These are phyloP conservation scores for Spondyliosoma cantharus DNA, from an alignment of 2,797 vertebrate species.

Conservation along the genomic window DNA sequence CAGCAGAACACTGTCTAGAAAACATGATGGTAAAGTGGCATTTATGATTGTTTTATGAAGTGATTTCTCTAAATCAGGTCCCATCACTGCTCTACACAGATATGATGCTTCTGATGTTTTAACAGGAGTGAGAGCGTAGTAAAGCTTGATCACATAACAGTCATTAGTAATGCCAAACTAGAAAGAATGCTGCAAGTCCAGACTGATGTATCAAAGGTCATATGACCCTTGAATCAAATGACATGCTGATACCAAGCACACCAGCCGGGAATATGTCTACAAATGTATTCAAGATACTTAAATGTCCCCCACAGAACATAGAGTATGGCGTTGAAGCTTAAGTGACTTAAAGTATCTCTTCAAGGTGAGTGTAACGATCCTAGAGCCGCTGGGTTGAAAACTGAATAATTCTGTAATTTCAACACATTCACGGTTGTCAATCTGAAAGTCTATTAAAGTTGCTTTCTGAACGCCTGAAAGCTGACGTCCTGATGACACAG, in stretches of 20 bases:
- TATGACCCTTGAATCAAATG: neutral
- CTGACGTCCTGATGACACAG: slow-evolving; percentile 23
- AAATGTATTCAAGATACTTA: neutral
- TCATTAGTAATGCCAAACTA: neutral
- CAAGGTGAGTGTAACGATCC: slow-evolving; percentile 10
- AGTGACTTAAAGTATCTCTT: slow-evolving; percentile 4
- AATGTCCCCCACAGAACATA: neutral
- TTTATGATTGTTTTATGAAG: neutral
- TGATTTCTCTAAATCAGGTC: neutral
- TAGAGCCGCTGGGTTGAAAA: neutral
- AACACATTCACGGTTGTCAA: slow-evolving; percentile 13
- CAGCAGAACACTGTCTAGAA: neutral
- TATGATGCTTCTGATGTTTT: neutral
- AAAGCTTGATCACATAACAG: neutral
- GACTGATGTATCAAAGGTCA: neutral
- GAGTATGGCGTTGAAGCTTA: neutral
- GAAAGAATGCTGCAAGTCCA: neutral
- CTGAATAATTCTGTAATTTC: slow-evolving; percentile 22
- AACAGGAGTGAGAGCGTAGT: neutral
- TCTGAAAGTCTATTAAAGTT: slow-evolving; percentile 10
- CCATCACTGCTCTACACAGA: neutral
- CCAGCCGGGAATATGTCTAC: neutral
- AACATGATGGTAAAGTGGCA: neutral
- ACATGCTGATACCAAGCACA: neutral
- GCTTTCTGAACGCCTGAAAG: slow-evolving; percentile 22